Conservation (phyloP, 2,113 vertebrate species). For the Gadus chalcogrammus region DNA sequence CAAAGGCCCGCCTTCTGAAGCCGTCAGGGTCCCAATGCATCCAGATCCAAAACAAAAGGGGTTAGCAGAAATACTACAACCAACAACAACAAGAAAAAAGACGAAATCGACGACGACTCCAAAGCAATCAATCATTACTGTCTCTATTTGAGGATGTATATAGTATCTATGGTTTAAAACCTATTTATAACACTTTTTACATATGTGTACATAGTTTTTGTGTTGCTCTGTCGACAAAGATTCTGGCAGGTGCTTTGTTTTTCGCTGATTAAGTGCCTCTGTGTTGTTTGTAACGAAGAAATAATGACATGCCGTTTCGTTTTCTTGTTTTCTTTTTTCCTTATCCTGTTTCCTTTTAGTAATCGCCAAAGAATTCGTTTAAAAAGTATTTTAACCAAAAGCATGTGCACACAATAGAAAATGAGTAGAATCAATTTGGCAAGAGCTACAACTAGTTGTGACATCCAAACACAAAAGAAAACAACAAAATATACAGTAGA, state of each 20-base stretch:
- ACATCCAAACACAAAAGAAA: conserved; percentile 27
- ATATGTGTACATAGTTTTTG: conserved; percentile 99
- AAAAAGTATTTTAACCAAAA: conserved; percentile 69
- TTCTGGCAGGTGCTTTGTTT: conserved; percentile 69
- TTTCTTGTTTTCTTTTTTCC: conserved; percentile 53
- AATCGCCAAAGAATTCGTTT: conserved; percentile 58
- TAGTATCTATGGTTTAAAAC: conserved; percentile 99
- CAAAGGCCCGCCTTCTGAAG: conserved; percentile 20
- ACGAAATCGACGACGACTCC: conserved; percentile 56
- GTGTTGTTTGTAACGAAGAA: conserved; percentile 20
- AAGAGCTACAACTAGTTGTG: conserved; percentile 54
- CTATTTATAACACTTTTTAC: conserved; percentile 99
- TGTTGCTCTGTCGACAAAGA: conserved; percentile 89
- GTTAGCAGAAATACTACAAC: neutral
- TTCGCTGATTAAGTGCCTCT: conserved; percentile 73
- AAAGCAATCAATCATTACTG: conserved; percentile 63
- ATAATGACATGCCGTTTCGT: conserved; percentile 43
- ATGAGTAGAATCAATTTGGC: conserved; percentile 28
- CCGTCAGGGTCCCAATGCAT: conserved; percentile 21
- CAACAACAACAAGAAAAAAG: conserved; percentile 55
- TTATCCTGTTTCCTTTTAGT: conserved; percentile 31
- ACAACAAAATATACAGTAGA: conserved; percentile 8
- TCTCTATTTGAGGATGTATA: conserved; percentile 98
- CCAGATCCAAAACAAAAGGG: conserved; percentile 13
- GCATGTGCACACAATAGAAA: conserved; percentile 67